These are phyloP conservation scores for Axea sp. DNA, from an alignment of 2,888 invertebrate species.

Conservation along the genomic window DNA sequence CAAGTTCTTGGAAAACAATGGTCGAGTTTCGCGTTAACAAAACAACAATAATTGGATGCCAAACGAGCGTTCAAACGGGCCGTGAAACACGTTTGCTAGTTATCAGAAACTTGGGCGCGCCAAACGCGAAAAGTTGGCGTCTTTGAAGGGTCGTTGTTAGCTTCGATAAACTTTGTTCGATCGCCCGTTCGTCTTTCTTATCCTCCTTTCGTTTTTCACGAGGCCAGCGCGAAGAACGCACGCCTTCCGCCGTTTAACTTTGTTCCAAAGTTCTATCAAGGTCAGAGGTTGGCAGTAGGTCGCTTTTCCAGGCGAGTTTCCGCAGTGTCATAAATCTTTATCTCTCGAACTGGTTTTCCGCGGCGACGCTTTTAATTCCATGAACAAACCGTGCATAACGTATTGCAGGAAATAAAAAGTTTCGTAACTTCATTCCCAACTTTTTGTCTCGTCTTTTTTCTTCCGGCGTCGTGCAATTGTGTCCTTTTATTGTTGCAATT, in stretches of 20 bases:
- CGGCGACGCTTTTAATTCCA: slow-evolving; percentile 67
- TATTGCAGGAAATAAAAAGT: slow-evolving; percentile 46
- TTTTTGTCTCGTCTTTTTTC: slow-evolving; percentile 28
- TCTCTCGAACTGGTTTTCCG: slow-evolving; percentile 60
- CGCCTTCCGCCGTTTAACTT: slow-evolving; percentile 73
- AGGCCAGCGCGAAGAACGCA: slow-evolving; percentile 51
- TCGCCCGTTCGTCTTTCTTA: slow-evolving; percentile 70
- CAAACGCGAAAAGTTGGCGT: slow-evolving; percentile 66
- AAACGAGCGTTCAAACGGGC: slow-evolving; percentile 20
- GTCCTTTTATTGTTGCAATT: slow-evolving; percentile 33
- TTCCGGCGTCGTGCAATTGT: slow-evolving; percentile 6
- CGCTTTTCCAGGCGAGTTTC: slow-evolving; percentile 67
- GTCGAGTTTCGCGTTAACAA: slow-evolving; percentile 25
- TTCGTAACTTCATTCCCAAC: slow-evolving; percentile 37
- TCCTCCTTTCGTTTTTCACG: slow-evolving; percentile 67
- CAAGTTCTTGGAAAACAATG: slow-evolving; percentile 19
- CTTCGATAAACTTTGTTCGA: slow-evolving; percentile 74
- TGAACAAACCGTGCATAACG: slow-evolving; percentile 53
- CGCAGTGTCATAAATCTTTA: slow-evolving; percentile 63
- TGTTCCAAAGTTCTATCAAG: slow-evolving; percentile 77
- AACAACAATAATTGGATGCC: slow-evolving; percentile 43
- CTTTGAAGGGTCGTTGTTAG: slow-evolving; percentile 67
- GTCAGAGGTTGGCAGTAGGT: slow-evolving; percentile 72
- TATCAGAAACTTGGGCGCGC: slow-evolving; percentile 45
- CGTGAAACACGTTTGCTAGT: slow-evolving; percentile 44